phyloP scores from a whole-genome alignment of 2,113 vertebrate genomes.

The Phyllostomus discolor region DNA sequence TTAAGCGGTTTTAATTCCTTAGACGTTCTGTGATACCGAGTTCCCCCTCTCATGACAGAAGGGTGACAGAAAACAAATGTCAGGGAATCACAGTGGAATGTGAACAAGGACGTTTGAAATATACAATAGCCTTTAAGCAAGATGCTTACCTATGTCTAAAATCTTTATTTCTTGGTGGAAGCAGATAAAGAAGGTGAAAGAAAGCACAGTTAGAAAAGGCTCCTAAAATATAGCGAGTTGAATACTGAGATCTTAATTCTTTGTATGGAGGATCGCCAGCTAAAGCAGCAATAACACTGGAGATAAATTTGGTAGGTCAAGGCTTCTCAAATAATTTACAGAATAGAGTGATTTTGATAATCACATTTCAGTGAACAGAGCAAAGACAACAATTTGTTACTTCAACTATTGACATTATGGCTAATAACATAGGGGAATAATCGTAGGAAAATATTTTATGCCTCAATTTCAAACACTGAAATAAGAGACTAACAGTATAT shows the following conservation, averaged over 20 bases:
- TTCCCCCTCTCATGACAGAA: constrained; percentile 40
- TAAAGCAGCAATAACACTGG: constrained; percentile 24
- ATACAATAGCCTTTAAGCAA: constrained; percentile 74
- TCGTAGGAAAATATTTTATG: neutral
- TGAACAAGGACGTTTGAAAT: constrained; percentile 71
- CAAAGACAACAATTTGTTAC: neutral
- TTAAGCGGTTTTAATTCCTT: neutral
- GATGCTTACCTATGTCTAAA: constrained; percentile 99
- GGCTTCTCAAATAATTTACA: constrained; percentile 13
- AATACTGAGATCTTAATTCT: constrained; percentile 65
- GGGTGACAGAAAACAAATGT: constrained; percentile 40
- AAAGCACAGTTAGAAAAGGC: constrained; percentile 79
- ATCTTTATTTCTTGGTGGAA: constrained; percentile 98
- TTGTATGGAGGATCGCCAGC: constrained; percentile 1
- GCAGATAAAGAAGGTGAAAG: constrained; percentile 82
- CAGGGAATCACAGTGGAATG: neutral
- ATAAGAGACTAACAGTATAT: neutral
- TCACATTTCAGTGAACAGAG: neutral
- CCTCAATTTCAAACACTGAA: constrained; percentile 6
- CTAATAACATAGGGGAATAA: neutral
- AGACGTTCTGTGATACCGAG: neutral
- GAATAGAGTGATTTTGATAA: neutral
- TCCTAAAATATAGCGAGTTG: constrained; percentile 74
- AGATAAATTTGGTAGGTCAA: constrained; percentile 16
- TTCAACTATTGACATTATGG: neutral